Base-by-base conservation (phyloP, 2,888 invertebrate genomes). In the Sussaba pulchella region DNA sequence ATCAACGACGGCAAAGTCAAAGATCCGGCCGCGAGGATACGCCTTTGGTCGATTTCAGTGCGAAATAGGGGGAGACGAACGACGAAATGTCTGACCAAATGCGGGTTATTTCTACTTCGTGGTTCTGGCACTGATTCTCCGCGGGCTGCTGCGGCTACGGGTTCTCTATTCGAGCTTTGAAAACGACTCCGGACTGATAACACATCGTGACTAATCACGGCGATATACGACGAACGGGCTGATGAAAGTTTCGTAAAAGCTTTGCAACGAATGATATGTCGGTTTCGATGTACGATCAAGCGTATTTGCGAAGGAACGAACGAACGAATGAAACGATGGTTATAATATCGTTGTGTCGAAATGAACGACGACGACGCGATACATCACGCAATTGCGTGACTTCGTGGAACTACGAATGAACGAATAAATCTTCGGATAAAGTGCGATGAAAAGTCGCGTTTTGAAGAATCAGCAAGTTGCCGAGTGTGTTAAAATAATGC, bases 51-150 rank as follows among this genome's bases (percentile, higher is more conserved):
- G 24, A 43, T 59, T n/a, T 45, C 61, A 45, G 71, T 39, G 70
- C 12, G 39, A 24, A 47, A 61, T 8, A 50, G 17, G 36, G n/a
- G 14, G 57, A 59, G 21, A 17, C 4, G 45, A 24, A 4, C 21
- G 41, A 39, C 31, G 21, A 14, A 31, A 2, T 14, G 71, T 50
- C 71, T 26, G 50, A 72, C 47, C 71, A 47, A 45, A 61, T 39
- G 45, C 71, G 70, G 59, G 47, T 66, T 47, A 19, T 50, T 75
- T 66, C 75, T 57, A 75, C 75, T 70, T 75, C 64, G 59, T n/a
- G 59, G 24, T 64, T 47, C 14, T 54, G 19, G 43, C 19, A 61
- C 19, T 66, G 50, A 19, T 50, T 12, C 24, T 45, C 17, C n/a
- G n/a, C n/a, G n/a, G n/a, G 36, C 36, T 66, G 31, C 50, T 36